Evolutionary conservation across 1,140 invertebrate species (phyloP).

Genomic region (Drosophila orena): DNA sequence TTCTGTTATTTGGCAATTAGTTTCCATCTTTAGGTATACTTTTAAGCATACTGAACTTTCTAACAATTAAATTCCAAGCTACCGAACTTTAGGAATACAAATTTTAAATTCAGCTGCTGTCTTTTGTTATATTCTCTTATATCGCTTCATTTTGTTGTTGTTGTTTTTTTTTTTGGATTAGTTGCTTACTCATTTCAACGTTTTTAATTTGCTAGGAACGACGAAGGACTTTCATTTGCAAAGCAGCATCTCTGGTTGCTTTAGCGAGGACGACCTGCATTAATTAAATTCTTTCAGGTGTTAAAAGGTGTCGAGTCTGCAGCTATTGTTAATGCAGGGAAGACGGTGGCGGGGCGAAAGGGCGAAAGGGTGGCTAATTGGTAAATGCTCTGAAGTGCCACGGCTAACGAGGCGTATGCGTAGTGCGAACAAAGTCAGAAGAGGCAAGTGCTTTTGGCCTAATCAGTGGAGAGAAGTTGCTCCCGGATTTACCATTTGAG

Average conservation of each 20-base stretch:
- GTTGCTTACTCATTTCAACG: conserved; percentile 35
- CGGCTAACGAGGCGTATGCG: conserved; percentile 56
- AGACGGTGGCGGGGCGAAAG: neutral
- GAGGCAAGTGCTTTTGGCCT: conserved; percentile 16
- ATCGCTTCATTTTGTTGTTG: conserved; percentile 8
- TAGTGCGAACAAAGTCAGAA: conserved; percentile 30
- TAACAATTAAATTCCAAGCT: neutral
- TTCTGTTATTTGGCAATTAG: neutral
- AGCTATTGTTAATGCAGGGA: conserved; percentile 19
- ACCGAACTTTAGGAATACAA: neutral
- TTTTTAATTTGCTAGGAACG: conserved; percentile 57
- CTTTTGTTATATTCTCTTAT: conserved; percentile 15
- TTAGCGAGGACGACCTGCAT: conserved; percentile 54
- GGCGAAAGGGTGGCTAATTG: conserved; percentile 46
- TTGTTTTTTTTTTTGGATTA: conserved; percentile 20
- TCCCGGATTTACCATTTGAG: conserved; percentile 18
- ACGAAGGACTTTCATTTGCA: neutral
- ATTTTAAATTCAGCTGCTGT: conserved; percentile 11
- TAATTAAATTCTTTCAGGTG: conserved; percentile 75
- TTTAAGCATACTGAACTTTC: neutral
- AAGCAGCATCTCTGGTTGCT: conserved; percentile 18
- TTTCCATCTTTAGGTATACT: neutral
- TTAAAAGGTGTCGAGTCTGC: conserved; percentile 46
- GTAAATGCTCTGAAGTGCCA: conserved; percentile 49
- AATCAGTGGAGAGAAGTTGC: neutral